These are phyloP conservation scores for Colistium nudipinnis DNA, from an alignment of 2,113 vertebrate species.

Conservation along the genomic window DNA sequence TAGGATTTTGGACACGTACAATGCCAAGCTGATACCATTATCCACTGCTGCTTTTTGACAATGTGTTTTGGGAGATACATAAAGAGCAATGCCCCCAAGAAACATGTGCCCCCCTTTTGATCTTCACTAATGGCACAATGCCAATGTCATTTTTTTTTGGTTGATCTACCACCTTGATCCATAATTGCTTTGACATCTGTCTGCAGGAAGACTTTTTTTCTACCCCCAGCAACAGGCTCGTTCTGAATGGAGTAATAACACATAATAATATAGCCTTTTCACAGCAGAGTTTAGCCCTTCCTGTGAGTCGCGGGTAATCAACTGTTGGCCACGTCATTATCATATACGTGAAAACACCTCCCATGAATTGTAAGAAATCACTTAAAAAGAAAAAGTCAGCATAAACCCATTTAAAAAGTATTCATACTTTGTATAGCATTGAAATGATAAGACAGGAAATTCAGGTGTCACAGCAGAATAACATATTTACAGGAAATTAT, in stretches of 20 bases:
- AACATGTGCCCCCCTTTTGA: not conserved
- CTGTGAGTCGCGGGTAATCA: too few relatives aligned
- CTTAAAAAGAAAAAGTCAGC: too few relatives aligned
- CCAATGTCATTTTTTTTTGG: not conserved
- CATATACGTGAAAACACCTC: too few relatives aligned
- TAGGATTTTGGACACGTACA: not conserved
- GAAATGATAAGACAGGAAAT: too few relatives aligned
- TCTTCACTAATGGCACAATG: not conserved
- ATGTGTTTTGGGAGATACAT: not conserved
- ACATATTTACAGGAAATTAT: too few relatives aligned
- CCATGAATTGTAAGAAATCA: too few relatives aligned
- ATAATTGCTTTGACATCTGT: not conserved
- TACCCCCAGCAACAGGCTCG: not conserved
- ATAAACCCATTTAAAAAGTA: too few relatives aligned
- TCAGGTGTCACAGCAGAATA: too few relatives aligned
- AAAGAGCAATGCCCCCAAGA: not conserved
- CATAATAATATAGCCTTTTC: not conserved
- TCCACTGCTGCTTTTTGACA: not conserved
- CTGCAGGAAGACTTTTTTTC: not conserved
- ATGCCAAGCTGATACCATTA: not conserved
- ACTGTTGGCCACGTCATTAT: too few relatives aligned
- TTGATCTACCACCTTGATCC: not conserved
- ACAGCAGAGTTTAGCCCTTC: too few relatives aligned
- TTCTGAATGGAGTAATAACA: not conserved
- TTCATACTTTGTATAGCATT: too few relatives aligned